Percentiles rank a stretch among this genome's conserved stretches.
Evolutionary conservation across 2,888 invertebrate genomes (phyloP).

Genomic region (Eumerus sabulonum): DNA sequence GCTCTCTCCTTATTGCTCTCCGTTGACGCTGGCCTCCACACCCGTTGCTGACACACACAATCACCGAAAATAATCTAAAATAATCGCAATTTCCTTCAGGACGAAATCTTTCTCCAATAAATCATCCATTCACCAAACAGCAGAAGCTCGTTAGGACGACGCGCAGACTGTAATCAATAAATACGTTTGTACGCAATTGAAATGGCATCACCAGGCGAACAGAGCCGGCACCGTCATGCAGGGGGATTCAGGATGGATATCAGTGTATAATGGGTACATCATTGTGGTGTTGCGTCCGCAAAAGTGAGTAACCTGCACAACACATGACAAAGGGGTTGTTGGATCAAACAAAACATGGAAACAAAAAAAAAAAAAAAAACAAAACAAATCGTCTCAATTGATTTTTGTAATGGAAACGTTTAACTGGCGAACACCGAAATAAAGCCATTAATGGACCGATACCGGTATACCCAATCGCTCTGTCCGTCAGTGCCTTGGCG

Average conservation of each 20-base stretch:
- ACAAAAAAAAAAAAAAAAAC: background rate
- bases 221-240: background rate
- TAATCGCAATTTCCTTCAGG: constrained; percentile 62
- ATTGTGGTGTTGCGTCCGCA: background rate
- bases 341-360: constrained; percentile 32
- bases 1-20: constrained; percentile 1
- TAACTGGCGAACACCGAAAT: constrained; percentile 52
- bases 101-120: constrained; percentile 63
- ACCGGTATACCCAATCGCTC: too few species aligned
- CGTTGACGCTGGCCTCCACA: background rate
- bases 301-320: constrained; percentile 19
- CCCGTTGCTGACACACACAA: constrained; percentile 35
- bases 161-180: constrained; percentile 63
- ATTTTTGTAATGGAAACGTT: constrained; percentile 64
- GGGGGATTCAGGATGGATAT: constrained; percentile 1
- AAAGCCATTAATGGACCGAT: constrained; percentile 56
- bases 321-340: constrained; percentile 64
- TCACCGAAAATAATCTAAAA: constrained; percentile 60
- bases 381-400: constrained; percentile 48
- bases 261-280: constrained; percentile 2
- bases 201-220: constrained; percentile 2
- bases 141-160: constrained; percentile 62
- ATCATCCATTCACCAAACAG: constrained; percentile 58
- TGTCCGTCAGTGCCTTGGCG: constrained; percentile 3
- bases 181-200: constrained; percentile 61